Conservation (phyloP, 2,797 vertebrate species). For the Notamacropus eugenii region DNA sequence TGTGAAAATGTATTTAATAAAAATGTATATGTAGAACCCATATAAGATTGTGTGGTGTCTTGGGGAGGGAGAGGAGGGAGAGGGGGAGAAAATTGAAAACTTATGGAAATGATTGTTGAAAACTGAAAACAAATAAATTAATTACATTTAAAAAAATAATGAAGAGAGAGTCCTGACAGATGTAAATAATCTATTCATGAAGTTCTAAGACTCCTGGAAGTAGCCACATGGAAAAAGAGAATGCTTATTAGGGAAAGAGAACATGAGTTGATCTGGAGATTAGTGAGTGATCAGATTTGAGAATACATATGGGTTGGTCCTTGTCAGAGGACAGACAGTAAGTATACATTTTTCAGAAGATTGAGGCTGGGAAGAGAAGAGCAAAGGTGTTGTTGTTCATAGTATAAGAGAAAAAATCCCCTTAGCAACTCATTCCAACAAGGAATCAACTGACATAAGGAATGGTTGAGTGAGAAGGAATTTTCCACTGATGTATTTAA, state of each 20-base stretch:
- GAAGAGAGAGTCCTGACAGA: not conserved
- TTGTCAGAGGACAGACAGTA: not conserved
- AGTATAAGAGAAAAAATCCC: not conserved
- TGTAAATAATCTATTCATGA: not conserved
- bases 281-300: not conserved
- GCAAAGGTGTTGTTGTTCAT: not conserved
- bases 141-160: no score
- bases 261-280: not conserved
- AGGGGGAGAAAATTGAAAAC: no score
- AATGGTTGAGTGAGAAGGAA: not conserved
- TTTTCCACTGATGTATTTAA: not conserved
- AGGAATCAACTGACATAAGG: not conserved
- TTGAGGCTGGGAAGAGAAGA: not conserved
- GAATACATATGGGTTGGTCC: not conserved
- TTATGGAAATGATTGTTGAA: no score
- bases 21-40: no score
- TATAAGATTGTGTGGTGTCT: no score
- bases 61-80: no score
- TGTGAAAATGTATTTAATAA: no score
- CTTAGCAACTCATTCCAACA: not conserved
- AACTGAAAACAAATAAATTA: no score
- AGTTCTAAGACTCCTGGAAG: not conserved
- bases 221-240: not conserved
- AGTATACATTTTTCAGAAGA: not conserved
- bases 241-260: not conserved